These are phyloP conservation scores for Drosophila simulans DNA, from an alignment of 1,140 invertebrate genomes.

Conservation along the genomic window DNA sequence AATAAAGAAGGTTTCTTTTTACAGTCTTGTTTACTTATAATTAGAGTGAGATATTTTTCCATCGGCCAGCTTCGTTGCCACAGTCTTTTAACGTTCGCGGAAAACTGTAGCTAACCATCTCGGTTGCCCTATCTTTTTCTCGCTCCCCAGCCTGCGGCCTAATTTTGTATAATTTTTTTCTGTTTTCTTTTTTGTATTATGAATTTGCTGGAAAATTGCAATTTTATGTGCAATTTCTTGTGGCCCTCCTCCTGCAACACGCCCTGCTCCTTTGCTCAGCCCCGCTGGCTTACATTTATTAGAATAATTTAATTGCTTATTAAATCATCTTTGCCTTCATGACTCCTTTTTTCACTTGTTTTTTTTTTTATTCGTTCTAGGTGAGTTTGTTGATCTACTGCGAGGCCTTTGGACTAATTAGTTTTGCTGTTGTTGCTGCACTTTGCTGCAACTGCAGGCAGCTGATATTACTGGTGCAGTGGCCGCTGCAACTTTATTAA, in stretches of 20 bases:
- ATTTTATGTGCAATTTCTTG: constrained; percentile 79
- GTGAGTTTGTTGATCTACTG: constrained; percentile 62
- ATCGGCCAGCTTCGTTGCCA: background rate
- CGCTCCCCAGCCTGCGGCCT: constrained; percentile 56
- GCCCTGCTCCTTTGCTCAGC: constrained; percentile 29
- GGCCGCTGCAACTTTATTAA: constrained; percentile 62
- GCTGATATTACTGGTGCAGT: constrained; percentile 9
- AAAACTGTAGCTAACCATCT: constrained; percentile 19
- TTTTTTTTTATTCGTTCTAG: constrained; percentile 60
- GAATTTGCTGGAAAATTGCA: constrained; percentile 81
- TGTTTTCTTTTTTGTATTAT: constrained; percentile 59
- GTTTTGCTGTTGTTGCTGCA: constrained; percentile 31
- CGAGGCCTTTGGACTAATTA: constrained; percentile 48
- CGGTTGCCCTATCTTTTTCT: constrained; percentile 1
- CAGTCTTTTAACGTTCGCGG: background rate
- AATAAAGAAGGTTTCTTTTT: background rate
- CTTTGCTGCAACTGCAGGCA: background rate
- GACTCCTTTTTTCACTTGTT: constrained; percentile 32
- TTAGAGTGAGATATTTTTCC: constrained; percentile 20
- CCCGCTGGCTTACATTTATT: constrained; percentile 59
- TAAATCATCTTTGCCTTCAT: constrained; percentile 69
- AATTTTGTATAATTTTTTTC: constrained; percentile 72
- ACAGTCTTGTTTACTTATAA: constrained; percentile 11
- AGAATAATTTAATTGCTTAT: constrained; percentile 83
- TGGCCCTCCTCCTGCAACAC: constrained; percentile 27